These are phyloP conservation scores for Nysson spinosus DNA, from an alignment of 2,888 invertebrate species.

Conservation along the genomic window DNA sequence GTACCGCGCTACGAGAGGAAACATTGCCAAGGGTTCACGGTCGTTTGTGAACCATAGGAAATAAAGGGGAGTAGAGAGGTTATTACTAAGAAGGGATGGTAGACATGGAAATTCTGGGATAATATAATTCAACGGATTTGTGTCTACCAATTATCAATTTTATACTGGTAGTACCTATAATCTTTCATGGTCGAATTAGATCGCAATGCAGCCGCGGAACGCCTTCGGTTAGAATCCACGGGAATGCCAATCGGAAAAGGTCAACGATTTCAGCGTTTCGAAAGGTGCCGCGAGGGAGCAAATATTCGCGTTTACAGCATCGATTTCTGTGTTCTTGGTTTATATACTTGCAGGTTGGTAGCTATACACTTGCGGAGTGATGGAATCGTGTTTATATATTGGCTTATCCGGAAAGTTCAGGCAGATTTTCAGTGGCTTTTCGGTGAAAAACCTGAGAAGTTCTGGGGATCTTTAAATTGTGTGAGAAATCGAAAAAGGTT, in stretches of 20 bases:
- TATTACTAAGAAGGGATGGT: no score
- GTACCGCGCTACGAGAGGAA: slow-evolving; percentile 17
- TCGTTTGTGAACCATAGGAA: slow-evolving; percentile 5
- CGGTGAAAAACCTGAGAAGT: no score
- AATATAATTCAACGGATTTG: slow-evolving; percentile 1
- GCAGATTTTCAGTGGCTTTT: no score
- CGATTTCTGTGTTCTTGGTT: neutral
- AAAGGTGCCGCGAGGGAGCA: slow-evolving; percentile 14
- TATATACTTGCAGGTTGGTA: neutral
- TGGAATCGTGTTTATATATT: no score
- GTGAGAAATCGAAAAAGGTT: no score
- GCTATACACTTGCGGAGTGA: no score
- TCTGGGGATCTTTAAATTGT: no score
- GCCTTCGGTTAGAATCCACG: slow-evolving; percentile 35
- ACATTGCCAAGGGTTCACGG: slow-evolving; percentile 15
- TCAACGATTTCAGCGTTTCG: slow-evolving; percentile 17
- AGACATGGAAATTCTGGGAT: no score
- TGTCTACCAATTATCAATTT: slow-evolving; percentile 41
- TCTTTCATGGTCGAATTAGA: slow-evolving; percentile 32
- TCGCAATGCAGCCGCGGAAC: slow-evolving; percentile 26
- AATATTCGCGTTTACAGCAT: slow-evolving; percentile 9
- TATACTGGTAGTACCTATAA: slow-evolving; percentile 7
- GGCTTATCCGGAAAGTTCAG: no score
- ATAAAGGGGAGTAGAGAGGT: no score
- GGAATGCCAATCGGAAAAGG: slow-evolving; percentile 24